These are phyloP conservation scores for Rhynchotus rufescens DNA, from an alignment of 2,797 vertebrate genomes.

Conservation along the genomic window DNA sequence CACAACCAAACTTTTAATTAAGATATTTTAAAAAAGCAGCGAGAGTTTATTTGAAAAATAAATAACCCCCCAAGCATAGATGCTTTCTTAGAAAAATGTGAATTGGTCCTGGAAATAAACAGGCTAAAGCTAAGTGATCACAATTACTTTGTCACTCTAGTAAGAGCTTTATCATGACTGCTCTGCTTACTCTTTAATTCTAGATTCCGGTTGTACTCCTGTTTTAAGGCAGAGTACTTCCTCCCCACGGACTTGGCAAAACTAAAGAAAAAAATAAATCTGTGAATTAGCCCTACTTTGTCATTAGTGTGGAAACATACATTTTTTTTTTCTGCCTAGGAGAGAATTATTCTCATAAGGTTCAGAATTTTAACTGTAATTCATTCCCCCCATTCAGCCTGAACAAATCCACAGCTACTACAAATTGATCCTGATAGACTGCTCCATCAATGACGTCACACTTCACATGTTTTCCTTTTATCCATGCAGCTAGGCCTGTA, in stretches of 20 bases:
- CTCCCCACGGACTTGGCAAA: neutral
- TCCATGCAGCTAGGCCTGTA: neutral
- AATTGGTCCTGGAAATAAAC: conserved; percentile 12
- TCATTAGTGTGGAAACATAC: neutral
- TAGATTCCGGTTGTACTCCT: neutral
- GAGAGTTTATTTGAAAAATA: conserved; percentile 35
- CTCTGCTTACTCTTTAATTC: conserved; percentile 34
- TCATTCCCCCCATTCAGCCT: neutral
- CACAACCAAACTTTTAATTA: conserved; percentile 64
- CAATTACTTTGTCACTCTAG: conserved; percentile 50
- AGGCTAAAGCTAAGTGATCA: conserved; percentile 56
- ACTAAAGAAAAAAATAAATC: neutral
- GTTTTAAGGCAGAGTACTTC: neutral
- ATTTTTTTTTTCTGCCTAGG: neutral
- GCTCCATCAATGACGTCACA: neutral
- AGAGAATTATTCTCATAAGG: neutral
- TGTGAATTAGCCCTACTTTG: neutral
- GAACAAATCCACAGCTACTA: neutral
- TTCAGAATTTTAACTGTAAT: neutral
- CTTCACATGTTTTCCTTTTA: neutral
- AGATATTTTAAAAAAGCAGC: conserved; percentile 51
- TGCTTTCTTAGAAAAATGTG: conserved; percentile 11
- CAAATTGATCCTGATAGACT: neutral
- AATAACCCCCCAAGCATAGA: neutral
- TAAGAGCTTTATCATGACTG: neutral